These are phyloP conservation scores for Terrapene triunguis DNA, from an alignment of 2,113 vertebrate genomes.

Conservation along the genomic window DNA sequence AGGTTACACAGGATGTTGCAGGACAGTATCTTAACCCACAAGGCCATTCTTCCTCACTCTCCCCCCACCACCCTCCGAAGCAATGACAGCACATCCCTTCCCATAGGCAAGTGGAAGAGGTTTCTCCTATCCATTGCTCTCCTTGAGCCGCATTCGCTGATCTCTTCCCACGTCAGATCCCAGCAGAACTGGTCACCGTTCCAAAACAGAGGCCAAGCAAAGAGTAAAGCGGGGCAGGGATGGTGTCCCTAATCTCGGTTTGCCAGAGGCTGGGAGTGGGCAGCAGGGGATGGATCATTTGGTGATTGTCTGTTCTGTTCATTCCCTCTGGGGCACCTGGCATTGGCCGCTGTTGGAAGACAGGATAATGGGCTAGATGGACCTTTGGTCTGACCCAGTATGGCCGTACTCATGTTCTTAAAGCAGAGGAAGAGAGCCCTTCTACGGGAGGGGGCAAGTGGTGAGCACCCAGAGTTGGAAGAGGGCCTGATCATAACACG, in stretches of 20 bases:
- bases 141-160: not conserved
- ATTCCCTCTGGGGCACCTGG: no score
- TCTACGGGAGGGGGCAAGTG: not conserved
- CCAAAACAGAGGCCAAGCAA: not conserved
- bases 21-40: not conserved
- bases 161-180: not conserved
- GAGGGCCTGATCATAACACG: not conserved
- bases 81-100: not conserved
- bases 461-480: not conserved
- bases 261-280: no score
- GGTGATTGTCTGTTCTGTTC: no score
- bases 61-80: not conserved
- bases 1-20: not conserved
- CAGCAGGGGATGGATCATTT: no score
- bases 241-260: no score
- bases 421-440: not conserved
- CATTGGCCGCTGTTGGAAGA: no score
- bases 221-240: not conserved
- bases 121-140: not conserved
- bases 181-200: not conserved
- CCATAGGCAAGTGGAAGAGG: not conserved
- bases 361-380: no score
- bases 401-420: no score
- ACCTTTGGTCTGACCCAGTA: no score
- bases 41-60: not conserved